Evolutionary conservation across 2,113 vertebrate genomes (phyloP).

Genomic region (Oreochromis aureus): DNA sequence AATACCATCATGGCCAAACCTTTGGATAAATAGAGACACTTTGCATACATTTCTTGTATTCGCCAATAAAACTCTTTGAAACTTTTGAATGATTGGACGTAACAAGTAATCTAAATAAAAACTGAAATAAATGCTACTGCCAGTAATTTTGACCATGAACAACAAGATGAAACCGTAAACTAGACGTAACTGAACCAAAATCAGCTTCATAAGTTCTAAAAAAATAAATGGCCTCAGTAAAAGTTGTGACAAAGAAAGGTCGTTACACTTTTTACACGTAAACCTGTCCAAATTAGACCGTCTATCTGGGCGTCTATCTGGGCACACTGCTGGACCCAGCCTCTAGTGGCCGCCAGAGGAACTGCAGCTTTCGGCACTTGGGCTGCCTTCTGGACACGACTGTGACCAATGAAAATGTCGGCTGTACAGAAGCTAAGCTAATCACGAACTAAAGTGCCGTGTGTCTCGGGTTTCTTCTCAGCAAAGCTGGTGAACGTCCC

Average conservation of each 20-base stretch:
- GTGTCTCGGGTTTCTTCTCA: constrained; percentile 43
- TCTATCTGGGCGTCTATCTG: background rate
- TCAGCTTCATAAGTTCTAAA: background rate
- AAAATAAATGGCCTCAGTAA: background rate
- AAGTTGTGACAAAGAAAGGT: background rate
- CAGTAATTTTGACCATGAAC: background rate
- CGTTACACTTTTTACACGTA: fast-evolving
- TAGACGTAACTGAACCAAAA: background rate
- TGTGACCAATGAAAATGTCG: background rate
- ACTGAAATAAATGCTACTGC: background rate
- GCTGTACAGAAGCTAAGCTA: background rate
- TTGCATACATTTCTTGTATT: background rate
- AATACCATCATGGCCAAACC: background rate
- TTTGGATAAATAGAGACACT: background rate
- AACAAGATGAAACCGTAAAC: background rate
- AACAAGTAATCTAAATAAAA: background rate
- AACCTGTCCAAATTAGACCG: background rate
- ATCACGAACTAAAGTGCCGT: background rate
- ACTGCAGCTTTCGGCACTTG: background rate
- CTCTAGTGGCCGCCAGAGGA: background rate
- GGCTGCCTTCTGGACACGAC: background rate
- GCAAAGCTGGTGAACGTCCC: constrained; percentile 97
- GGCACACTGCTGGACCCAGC: background rate
- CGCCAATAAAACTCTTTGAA: background rate
- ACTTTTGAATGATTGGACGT: background rate